Conservation (phyloP, 2,888 invertebrate genomes). For the Ypsolopha scabrella region DNA sequence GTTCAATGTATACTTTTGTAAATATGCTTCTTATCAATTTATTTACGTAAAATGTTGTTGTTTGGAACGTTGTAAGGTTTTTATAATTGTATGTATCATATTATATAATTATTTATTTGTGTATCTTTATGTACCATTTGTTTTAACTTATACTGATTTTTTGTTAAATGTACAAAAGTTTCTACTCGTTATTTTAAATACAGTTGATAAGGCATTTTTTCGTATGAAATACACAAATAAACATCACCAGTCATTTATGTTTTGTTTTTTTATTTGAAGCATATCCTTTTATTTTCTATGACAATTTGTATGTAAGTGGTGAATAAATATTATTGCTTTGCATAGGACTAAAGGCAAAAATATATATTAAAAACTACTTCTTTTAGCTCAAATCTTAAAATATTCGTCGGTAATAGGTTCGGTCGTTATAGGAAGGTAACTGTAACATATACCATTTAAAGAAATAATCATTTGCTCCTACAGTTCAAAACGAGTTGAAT, state of each 20-base stretch:
- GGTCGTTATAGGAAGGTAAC: too few relatives aligned
- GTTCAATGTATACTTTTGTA: slow-evolving; percentile 41
- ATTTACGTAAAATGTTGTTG: slow-evolving; percentile 54
- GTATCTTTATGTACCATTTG: slow-evolving; percentile 10
- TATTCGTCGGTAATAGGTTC: too few relatives aligned
- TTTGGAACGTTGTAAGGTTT: slow-evolving; percentile 40
- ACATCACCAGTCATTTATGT: slow-evolving; percentile 3
- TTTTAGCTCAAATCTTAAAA: too few relatives aligned
- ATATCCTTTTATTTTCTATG: not conserved
- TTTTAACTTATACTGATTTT: not conserved
- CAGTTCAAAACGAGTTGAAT: too few relatives aligned
- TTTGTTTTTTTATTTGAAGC: not conserved
- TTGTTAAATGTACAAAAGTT: not conserved
- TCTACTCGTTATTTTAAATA: not conserved
- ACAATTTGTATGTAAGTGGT: too few relatives aligned
- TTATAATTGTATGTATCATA: slow-evolving; percentile 8
- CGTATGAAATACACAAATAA: slow-evolving; percentile 4
- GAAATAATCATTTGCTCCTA: too few relatives aligned
- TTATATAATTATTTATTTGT: slow-evolving; percentile 11
- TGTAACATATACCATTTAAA: too few relatives aligned
- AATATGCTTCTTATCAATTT: slow-evolving; percentile 52
- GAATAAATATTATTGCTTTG: too few relatives aligned
- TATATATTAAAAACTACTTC: too few relatives aligned
- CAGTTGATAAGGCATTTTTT: slow-evolving; percentile 3
- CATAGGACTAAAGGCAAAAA: too few relatives aligned